Base-by-base conservation (phyloP, 2,113 vertebrate species). In the Sapayoa aenigma region DNA sequence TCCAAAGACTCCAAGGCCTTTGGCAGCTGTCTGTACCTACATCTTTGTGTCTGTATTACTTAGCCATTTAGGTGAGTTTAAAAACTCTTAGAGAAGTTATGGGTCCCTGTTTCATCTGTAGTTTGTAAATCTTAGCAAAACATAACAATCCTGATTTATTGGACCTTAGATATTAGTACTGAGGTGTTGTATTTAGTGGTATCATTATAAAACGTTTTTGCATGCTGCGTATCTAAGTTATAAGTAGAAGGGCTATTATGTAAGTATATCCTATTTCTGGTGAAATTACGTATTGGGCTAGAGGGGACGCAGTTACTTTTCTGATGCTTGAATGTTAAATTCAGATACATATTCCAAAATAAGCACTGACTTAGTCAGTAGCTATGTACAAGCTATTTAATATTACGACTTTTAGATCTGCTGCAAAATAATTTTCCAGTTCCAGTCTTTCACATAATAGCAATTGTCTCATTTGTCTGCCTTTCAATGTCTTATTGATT, bases 241-340 rank as follows among this genome's bases (percentile, higher is more conserved):
- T 30, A 84, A 84, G 39, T 68, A 65, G 12, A 17, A 68, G 39
- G 35, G 18, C 41, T 74, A 9, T 86, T 86, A 63, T 1, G 0
- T 73, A 77, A 77, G 24, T 42, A 7, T 47, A 30, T 46, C 23
- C 55, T 87, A 15, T 77, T 92, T 93, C 41, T 84, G 73, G 41
- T 84, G 42, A 87, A 90, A 67, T 20, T 47, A 31, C 1, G 0
- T 35, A 12, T 81, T 3, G 0, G 1, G 7, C 49, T 55, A 69
- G 23, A 77, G 39, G 33, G 17, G 39, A 80, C 53, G 49, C 6
- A 21, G 33, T 81, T 85, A 21, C 28, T 41, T 62, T 74, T 79
- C 62, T 90, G 56, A 49, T 62, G 24, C 58, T 47, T 85, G 19
- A 47, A 35, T 83, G 47, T 86, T 58, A 86, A 46, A 65, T 65